These are phyloP conservation scores for Eupleurogrammus muticus DNA, from an alignment of 2,797 vertebrate genomes.

Conservation along the genomic window DNA sequence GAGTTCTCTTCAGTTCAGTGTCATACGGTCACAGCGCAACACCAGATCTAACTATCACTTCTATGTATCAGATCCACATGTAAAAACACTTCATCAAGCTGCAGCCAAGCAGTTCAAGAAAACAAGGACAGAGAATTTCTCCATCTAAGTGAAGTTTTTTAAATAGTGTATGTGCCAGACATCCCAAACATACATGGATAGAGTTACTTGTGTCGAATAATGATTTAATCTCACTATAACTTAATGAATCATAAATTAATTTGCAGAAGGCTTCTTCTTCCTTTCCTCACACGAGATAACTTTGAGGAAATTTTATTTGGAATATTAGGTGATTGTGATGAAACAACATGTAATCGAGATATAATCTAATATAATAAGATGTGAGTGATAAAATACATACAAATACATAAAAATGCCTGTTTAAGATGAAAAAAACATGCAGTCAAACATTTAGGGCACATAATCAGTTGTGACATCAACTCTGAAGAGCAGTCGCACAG, in stretches of 20 bases:
- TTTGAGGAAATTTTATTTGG: too few species aligned
- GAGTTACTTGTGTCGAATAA: background rate
- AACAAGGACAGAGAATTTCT: conserved; percentile 10
- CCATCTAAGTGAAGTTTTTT: conserved; percentile 21
- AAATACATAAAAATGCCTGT: too few species aligned
- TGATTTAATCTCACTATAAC: background rate
- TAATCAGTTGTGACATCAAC: background rate
- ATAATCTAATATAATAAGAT: background rate
- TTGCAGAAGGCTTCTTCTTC: background rate
- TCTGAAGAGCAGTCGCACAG: background rate
- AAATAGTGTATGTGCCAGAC: conserved; percentile 3
- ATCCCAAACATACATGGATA: background rate
- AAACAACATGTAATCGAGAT: background rate
- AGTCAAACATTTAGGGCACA: too few species aligned
- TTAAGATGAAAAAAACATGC: too few species aligned
- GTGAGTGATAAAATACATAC: too few species aligned
- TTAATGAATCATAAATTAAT: conserved; percentile 14
- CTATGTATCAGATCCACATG: conserved; percentile 20
- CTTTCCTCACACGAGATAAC: background rate
- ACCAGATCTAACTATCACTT: background rate
- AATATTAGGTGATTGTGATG: background rate
- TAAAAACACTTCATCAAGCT: conserved; percentile 17
- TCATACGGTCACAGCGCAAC: background rate
- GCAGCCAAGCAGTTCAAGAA: conserved; percentile 7
- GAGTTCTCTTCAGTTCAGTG: conserved; percentile 1